Percentiles rank a stretch among this genome's conserved stretches.
Evolutionary conservation across 2,797 vertebrate species (phyloP).

Genomic region (Poecilia gillii): DNA sequence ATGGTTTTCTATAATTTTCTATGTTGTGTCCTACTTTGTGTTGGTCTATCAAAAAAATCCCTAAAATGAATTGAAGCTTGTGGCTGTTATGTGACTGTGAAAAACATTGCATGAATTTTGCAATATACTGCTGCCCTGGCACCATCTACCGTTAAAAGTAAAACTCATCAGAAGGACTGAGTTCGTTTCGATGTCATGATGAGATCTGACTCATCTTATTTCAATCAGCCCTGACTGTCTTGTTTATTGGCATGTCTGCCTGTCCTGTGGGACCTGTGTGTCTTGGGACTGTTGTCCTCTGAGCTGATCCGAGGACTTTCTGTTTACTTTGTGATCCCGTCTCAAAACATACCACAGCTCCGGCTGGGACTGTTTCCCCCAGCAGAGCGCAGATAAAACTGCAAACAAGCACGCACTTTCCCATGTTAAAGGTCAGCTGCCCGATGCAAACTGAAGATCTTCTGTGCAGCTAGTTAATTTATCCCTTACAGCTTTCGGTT

Average conservation of each 20-base stretch:
- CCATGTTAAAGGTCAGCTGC: conserved; percentile 45
- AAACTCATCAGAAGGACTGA: neutral
- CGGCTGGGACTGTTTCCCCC: conserved; percentile 16
- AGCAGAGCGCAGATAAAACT: conserved; percentile 18
- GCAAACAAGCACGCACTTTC: conserved; percentile 66
- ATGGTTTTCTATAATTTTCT: neutral
- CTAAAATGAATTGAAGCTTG: neutral
- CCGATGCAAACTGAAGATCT: neutral
- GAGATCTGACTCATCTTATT: conserved; percentile 18
- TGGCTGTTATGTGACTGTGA: neutral
- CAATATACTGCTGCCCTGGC: neutral
- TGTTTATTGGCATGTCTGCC: conserved; percentile 1
- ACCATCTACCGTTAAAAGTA: neutral
- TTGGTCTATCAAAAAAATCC: neutral
- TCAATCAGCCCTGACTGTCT: neutral
- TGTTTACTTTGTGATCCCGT: conserved; percentile 51
- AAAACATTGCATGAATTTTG: neutral
- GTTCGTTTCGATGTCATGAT: neutral
- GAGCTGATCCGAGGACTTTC: conserved; percentile 33
- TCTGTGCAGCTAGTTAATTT: neutral
- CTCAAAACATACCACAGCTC: conserved; percentile 35
- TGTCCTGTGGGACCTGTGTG: conserved; percentile 25
- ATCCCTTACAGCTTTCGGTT: neutral
- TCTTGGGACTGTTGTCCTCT: conserved; percentile 41
- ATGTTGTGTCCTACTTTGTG: neutral